Evolutionary conservation across 1,140 invertebrate genomes (phyloP).

Genomic region (Spodoptera litura): DNA sequence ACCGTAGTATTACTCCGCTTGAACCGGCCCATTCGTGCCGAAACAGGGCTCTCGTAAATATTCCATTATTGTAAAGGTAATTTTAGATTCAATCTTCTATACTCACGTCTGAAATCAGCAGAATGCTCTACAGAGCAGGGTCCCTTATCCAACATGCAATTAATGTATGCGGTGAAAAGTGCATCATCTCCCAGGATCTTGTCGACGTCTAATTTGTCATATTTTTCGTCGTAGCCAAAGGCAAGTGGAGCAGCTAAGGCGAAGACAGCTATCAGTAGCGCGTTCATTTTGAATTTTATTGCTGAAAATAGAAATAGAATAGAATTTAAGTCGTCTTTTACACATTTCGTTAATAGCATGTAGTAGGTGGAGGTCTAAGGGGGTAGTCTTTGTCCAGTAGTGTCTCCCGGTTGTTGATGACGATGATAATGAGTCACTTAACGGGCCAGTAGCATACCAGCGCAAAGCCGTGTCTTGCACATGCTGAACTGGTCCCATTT

Average conservation of each 20-base stretch:
- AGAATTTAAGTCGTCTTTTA: not conserved
- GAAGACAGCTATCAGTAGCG: slow-evolving; percentile 50
- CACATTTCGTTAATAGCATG: not conserved
- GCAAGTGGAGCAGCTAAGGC: slow-evolving; percentile 50
- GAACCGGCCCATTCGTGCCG: too few relatives aligned
- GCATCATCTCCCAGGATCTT: slow-evolving; percentile 88
- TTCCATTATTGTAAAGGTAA: too few relatives aligned
- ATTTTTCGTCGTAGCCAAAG: slow-evolving; percentile 70
- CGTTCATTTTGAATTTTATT: slow-evolving; percentile 49
- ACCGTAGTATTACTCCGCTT: too few relatives aligned
- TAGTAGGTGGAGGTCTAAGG: too few relatives aligned
- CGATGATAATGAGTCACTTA: too few relatives aligned
- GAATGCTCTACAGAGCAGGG: slow-evolving; percentile 88
- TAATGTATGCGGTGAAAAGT: slow-evolving; percentile 88
- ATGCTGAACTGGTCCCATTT: too few relatives aligned
- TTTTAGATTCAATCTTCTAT: not conserved
- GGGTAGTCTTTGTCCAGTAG: too few relatives aligned
- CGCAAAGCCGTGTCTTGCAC: too few relatives aligned
- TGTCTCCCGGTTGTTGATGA: too few relatives aligned
- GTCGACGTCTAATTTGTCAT: slow-evolving; percentile 89
- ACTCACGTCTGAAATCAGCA: slow-evolving; percentile 89
- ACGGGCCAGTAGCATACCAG: too few relatives aligned
- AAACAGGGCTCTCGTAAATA: too few relatives aligned
- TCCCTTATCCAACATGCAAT: slow-evolving; percentile 89
- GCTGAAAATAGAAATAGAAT: not conserved